A percentile compares a stretch with the other conserved stretches of the same genome.
Evolutionary conservation across 2,113 vertebrate species (phyloP).

Genomic region (Gopherus evgoodei): DNA sequence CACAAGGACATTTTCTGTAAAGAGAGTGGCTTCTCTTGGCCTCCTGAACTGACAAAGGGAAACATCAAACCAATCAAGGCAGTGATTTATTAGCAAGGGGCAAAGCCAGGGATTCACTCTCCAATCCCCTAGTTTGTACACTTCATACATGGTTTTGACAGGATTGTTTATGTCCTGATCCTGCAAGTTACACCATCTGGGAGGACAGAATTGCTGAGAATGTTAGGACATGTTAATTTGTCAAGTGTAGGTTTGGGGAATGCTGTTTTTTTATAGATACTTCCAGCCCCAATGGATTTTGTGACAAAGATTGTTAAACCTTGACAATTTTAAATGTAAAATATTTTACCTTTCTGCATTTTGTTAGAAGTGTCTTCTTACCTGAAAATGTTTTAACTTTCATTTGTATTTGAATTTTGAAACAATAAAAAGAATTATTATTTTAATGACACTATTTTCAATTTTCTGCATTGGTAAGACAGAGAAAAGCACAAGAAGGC

Average conservation of each 20-base stretch:
- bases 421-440: not conserved
- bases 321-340: fast-evolving
- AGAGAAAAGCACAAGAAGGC: not conserved
- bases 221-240: fast-evolving
- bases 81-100: not conserved
- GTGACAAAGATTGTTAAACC: fast-evolving
- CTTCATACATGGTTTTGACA: not conserved
- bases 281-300: fast-evolving
- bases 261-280: fast-evolving
- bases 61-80: not conserved
- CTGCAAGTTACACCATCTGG: not conserved
- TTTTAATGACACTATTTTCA: not conserved
- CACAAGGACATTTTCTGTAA: not conserved
- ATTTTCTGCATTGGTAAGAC: fast-evolving
- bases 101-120: not conserved
- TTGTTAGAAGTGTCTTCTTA: not conserved
- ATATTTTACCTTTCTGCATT: not conserved
- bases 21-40: not conserved
- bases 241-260: not conserved
- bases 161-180: not conserved
- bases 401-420: conserved; percentile 13
- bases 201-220: not conserved
- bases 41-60: not conserved
- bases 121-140: not conserved
- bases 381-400: not conserved